Percentiles rank a stretch among this genome's conserved stretches.
These are phyloP conservation scores for Caenorhabditis zanzibari DNA, from an alignment of 2,888 invertebrate species.

Conservation along the genomic window DNA sequence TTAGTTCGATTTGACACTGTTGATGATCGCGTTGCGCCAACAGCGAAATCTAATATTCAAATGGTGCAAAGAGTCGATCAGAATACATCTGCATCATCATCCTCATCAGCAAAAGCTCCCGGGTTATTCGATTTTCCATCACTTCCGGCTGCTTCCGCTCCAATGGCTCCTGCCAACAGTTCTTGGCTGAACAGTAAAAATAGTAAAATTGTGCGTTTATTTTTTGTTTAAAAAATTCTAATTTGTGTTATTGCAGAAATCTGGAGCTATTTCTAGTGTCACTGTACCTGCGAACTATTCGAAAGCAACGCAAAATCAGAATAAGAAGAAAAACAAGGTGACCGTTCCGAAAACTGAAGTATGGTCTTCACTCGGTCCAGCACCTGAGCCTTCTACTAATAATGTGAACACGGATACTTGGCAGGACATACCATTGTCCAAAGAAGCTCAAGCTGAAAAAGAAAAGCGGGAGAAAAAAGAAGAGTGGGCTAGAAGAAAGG, in stretches of 20 bases:
- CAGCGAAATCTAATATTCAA: slow-evolving; percentile 61
- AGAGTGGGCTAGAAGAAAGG: slow-evolving; percentile 64
- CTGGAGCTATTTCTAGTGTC: slow-evolving; percentile 48
- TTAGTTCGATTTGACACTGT: slow-evolving; percentile 59
- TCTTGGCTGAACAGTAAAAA: slow-evolving; percentile 59
- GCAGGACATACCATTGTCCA: slow-evolving; percentile 57
- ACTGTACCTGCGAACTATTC: slow-evolving; percentile 60
- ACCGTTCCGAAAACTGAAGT: slow-evolving; percentile 58
- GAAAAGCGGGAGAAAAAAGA: slow-evolving; percentile 52
- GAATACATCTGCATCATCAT: slow-evolving; percentile 11
- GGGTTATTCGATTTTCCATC: slow-evolving; percentile 48
- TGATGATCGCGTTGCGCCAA: slow-evolving; percentile 28
- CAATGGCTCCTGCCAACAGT: slow-evolving; percentile 47
- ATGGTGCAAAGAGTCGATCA: slow-evolving; percentile 48
- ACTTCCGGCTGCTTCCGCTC: slow-evolving; percentile 57
- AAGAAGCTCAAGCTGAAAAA: slow-evolving; percentile 61
- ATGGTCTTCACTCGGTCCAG: slow-evolving; percentile 60
- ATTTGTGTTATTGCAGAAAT: slow-evolving; percentile 42
- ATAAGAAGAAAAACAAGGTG: slow-evolving; percentile 57
- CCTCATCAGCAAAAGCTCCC: slow-evolving; percentile 9
- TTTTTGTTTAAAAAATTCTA: background rate
- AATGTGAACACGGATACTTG: slow-evolving; percentile 24
- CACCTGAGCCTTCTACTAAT: slow-evolving; percentile 10
- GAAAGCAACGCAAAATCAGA: slow-evolving; percentile 41
- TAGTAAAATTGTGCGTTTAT: slow-evolving; percentile 36